These are phyloP conservation scores for Drosophila mojavensis DNA, from an alignment of 1,140 invertebrate species.

Conservation along the genomic window DNA sequence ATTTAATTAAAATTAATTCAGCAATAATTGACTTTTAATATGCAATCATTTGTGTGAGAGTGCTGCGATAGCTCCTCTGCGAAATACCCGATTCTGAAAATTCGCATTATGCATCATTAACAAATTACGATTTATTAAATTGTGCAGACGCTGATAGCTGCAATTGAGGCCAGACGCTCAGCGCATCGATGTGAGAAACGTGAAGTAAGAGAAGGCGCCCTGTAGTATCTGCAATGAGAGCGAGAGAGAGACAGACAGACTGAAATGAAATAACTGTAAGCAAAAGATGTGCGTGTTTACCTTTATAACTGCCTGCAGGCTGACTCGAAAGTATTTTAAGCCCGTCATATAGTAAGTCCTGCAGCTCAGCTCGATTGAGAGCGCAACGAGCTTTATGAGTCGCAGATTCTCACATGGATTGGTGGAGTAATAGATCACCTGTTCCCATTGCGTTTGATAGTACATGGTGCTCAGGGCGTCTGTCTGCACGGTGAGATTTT, in stretches of 20 bases:
- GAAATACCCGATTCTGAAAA: conserved; percentile 12
- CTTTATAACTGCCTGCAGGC: conserved; percentile 61
- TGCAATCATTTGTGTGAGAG: conserved; percentile 70
- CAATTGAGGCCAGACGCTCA: not conserved
- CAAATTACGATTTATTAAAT: conserved; percentile 62
- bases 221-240: conserved; percentile 49
- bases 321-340: conserved; percentile 70
- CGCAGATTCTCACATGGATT: conserved; percentile 59
- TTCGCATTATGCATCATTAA: conserved; percentile 53
- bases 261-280: not conserved
- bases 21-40: conserved; percentile 79
- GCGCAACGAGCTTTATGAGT: conserved; percentile 59
- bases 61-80: conserved; percentile 20
- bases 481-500: conserved; percentile 39
- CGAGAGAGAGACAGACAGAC: not conserved
- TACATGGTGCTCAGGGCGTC: conserved; percentile 61
- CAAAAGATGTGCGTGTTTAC: conserved; percentile 5
- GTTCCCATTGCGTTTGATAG: conserved; percentile 67
- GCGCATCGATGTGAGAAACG: conserved; percentile 65
- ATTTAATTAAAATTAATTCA: conserved; percentile 78
- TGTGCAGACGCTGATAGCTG: conserved; percentile 19
- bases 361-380: conserved; percentile 69
- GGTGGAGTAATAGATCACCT: conserved; percentile 55
- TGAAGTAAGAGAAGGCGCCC: conserved; percentile 64
- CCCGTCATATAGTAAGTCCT: conserved; percentile 69